phyloP scores from a whole-genome alignment of 2,888 invertebrate species.

The Xestia xanthographa region DNA sequence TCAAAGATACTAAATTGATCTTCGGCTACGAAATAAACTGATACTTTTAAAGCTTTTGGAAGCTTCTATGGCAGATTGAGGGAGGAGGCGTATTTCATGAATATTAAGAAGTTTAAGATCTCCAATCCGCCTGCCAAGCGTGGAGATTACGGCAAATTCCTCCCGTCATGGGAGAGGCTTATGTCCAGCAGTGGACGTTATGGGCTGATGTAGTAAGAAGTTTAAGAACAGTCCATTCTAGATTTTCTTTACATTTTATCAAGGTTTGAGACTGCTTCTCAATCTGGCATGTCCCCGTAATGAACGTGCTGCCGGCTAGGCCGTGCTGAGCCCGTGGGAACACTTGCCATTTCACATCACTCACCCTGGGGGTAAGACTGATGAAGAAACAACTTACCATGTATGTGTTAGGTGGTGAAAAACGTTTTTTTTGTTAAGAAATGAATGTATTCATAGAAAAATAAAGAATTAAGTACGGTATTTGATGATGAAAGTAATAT shows the following conservation, averaged over 20 bases:
- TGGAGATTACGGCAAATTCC: too few relatives aligned
- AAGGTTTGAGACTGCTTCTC: slow-evolving; percentile 2
- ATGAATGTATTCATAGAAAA: not conserved
- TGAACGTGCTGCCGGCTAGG: slow-evolving; percentile 46
- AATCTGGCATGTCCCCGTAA: slow-evolving; percentile 50
- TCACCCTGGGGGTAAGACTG: not conserved
- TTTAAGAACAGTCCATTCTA: not conserved
- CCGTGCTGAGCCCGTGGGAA: slow-evolving; percentile 48
- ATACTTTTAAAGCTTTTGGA: too few relatives aligned
- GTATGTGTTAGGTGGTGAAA: not conserved
- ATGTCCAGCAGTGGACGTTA: too few relatives aligned
- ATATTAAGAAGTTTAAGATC: slow-evolving; percentile 5
- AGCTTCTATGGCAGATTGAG: not conserved
- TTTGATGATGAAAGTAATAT: not conserved
- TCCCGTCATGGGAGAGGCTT: too few relatives aligned
- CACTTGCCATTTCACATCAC: slow-evolving; percentile 57
- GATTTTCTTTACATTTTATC: not conserved
- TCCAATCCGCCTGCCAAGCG: too few relatives aligned
- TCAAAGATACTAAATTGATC: not conserved
- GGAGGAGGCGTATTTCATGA: not conserved
- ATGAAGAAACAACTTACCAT: slow-evolving; percentile 5
- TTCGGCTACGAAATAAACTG: not conserved
- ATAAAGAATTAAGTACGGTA: not conserved
- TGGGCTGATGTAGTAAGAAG: too few relatives aligned
- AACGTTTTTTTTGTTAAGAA: not conserved